These are phyloP conservation scores for Eumaeus atala DNA, from an alignment of 1,140 invertebrate species.

Conservation along the genomic window DNA sequence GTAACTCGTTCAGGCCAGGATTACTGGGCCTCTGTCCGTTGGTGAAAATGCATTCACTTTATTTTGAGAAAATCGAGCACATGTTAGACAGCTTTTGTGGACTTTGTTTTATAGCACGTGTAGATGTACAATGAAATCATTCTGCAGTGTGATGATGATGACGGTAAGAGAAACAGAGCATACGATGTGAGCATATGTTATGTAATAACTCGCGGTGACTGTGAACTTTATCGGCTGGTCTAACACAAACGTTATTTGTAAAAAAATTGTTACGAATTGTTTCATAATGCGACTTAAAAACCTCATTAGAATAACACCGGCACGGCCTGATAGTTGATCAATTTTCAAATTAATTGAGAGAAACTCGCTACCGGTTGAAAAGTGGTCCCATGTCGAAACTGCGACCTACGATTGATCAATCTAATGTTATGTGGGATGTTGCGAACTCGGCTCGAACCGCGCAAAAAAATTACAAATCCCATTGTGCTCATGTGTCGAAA, in stretches of 20 bases:
- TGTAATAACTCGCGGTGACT: background rate
- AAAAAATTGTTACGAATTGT: constrained; percentile 16
- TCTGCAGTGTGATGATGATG: background rate
- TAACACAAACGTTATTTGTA: background rate
- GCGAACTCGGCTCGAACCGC: no score
- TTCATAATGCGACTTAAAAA: constrained; percentile 48
- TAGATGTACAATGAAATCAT: no score
- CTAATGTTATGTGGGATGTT: constrained; percentile 45
- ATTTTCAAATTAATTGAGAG: constrained; percentile 60
- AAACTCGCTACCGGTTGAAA: constrained; percentile 51
- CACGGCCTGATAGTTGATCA: constrained; percentile 52
- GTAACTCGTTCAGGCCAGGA: no score
- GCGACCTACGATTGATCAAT: constrained; percentile 56
- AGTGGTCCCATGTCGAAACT: constrained; percentile 50
- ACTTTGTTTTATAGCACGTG: no score
- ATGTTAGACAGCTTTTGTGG: no score
- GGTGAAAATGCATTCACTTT: no score
- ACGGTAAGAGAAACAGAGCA: no score
- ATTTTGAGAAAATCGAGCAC: no score
- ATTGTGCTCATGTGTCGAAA: no score
- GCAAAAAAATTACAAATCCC: no score
- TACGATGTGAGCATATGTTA: background rate
- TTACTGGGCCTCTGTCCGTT: no score
- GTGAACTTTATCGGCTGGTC: background rate
- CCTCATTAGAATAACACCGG: constrained; percentile 37